phyloP scores from a whole-genome alignment of 2,888 invertebrate genomes.

The Minunthozetes semirufus region DNA sequence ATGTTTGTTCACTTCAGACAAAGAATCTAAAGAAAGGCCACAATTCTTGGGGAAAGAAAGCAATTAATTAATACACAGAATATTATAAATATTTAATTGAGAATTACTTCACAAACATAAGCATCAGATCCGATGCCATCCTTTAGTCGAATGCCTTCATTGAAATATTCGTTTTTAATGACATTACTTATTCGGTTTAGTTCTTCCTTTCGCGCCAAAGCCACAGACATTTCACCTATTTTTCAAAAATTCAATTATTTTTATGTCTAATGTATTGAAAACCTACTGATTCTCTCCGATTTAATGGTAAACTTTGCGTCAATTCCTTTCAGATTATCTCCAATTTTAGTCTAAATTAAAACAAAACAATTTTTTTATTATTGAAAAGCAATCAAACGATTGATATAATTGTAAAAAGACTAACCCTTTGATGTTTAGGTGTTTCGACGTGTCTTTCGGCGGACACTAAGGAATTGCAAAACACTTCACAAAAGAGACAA shows the following conservation, averaged over 20 bases:
- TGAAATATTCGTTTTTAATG: slow-evolving; percentile 3
- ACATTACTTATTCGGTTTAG: neutral
- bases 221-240: neutral
- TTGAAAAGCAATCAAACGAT: neutral
- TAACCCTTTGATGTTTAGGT: slow-evolving; percentile 19
- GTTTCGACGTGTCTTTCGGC: neutral
- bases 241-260: neutral
- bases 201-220: slow-evolving; percentile 22
- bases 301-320: slow-evolving; percentile 6
- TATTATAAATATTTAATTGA: neutral
- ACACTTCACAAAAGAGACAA: slow-evolving; percentile 15
- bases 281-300: neutral
- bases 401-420: no score
- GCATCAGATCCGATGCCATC: slow-evolving; percentile 18
- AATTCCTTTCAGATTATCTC: slow-evolving; percentile 7
- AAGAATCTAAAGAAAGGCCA: neutral
- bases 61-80: neutral
- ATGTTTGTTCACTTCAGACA: neutral
- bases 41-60: neutral
- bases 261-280: neutral
- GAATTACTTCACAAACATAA: slow-evolving; percentile 8
- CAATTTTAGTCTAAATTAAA: slow-evolving; percentile 6
- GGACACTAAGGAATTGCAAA: neutral
- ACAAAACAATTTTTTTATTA: neutral
- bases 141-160: slow-evolving; percentile 16